Evolutionary conservation across 2,113 vertebrate genomes (phyloP), one percentile per base, ranked within the genome.

Genomic region (Tragelaphus scriptus): DNA sequence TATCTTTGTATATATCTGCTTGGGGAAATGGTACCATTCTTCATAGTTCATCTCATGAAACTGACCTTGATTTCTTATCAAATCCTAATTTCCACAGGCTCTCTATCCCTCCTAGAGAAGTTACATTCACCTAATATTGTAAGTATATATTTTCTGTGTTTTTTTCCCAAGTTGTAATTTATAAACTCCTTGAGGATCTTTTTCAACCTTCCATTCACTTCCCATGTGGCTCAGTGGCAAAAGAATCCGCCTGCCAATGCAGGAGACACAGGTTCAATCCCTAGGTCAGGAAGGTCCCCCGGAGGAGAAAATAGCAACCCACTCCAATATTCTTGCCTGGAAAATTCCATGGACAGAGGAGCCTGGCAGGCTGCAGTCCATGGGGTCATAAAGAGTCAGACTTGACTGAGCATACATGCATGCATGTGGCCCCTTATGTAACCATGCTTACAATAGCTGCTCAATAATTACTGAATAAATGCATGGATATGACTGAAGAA

Each of bases 401-500:
- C 40, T 44, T 77, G 71, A 44, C 40, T 77, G 71, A 77, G 71
- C 36, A 44, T 13, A 26, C 71, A 44, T 26, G 36, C 11, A 77
- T 1, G 71, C 40, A 77, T 2, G 12, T 77, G 36, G 44, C 81
- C 12, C 30, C 30, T 85, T 88, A 85, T 82, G 61, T 26, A 92
- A 65, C 8, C 28, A 6, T 94, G 40, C 12, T 95, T 25, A 5
- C 53, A 95, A 44, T 88, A 88, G 47, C 49, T 92, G n/a, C 79
- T 88, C 26, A 90, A 55, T 91, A 96, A 95, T 89, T 93, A 59
- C 61, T 90, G 68, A 97, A 88, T 90, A 91, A 96, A 85, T 85
- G 36, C 26, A 47, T 97, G 63, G 28, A 53, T 82, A 56, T 92
- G 36, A 87, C 21, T 68, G 47, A 96, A 91, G n/a, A 95, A 95